Conservation (phyloP, 35 echinoderm and acorn worm genomes). For the Eucidaris tribuloides region DNA sequence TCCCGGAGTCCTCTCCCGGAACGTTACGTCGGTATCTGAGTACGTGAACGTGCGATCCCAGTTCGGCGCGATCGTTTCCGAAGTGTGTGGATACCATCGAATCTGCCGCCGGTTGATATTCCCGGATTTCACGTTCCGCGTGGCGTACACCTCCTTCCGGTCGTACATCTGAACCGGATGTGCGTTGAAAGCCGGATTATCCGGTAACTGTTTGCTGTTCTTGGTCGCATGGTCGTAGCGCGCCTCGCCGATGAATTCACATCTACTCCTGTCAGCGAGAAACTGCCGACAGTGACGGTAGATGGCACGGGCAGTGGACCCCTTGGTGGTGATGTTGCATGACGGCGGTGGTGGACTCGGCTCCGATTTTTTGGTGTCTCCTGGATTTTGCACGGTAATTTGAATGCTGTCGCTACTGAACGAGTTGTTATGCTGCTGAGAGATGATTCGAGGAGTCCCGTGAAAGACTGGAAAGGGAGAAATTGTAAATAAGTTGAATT, state of each 20-base stretch:
- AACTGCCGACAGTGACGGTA: neutral
- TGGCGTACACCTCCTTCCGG: neutral
- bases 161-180: constrained; percentile 14
- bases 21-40: constrained; percentile 11
- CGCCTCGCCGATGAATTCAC: neutral
- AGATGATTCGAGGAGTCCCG: neutral
- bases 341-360: neutral
- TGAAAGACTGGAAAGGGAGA: constrained; percentile 3
- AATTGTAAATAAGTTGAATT: neutral
- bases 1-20: constrained; percentile 6
- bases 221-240: constrained; percentile 13
- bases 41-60: constrained; percentile 27
- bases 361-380: constrained; percentile 1
- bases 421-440: neutral
- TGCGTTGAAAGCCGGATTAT: constrained; percentile 16
- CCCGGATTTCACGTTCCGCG: neutral
- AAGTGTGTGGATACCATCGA: constrained; percentile 17
- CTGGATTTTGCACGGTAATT: neutral
- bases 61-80: constrained; percentile 8
- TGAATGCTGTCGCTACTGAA: constrained; percentile 3
- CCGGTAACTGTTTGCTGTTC: constrained; percentile 41
- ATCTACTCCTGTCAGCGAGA: neutral
- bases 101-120: neutral
- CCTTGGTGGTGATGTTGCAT: neutral
- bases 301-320: neutral